Evolutionary conservation across 2,113 vertebrate species (phyloP), one percentile per base, ranked within the genome.

Genomic region (Indri indri): DNA sequence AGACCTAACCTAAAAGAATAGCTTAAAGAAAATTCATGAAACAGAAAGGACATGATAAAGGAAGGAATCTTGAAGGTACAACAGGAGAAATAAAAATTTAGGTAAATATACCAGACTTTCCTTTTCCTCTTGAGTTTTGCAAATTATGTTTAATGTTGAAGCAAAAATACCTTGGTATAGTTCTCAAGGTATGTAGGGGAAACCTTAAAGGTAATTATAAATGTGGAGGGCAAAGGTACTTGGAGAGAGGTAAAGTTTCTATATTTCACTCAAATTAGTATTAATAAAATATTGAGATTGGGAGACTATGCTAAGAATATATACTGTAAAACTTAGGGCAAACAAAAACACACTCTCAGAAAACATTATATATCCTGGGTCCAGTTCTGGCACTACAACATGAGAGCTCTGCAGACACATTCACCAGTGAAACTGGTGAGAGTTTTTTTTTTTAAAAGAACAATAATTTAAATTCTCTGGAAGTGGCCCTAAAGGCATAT

Each of bases 11-110:
- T 82, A 66, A 92, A 92, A 92, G 25, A 82, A 95, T 14, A 3
- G 54, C 65, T 92, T 92, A 83, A 40, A 83, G 59, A 34, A 83
- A 76, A 88, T n/a, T 88, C 70, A 82, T 59, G 34, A 76, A 91
- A 71, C 25, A 76, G 25, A 86, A 88, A 83, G 68, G 3, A 83
- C 83, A 88, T 83, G 20, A 76, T 70, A 23, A 71, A 79, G 54
- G 23, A 66, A 47, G 18, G 12, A 77, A 71, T 73, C 37, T 74
- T 57, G 32, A 73, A 91, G 65, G 6, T 82, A 82, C n/a, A 94
- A 86, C 18, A 22, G 54, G 23, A 88, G 81, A 5, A 82, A 7
- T 79, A 52, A 91, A 92, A 79, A 77, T 27, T 52, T 50, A 3
- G 10, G 13, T 88, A 76, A 84, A 63, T 63, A 30, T 32, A 30